Conservation (phyloP, 2,888 invertebrate species). For the Dasysyrphus albostriatus region DNA sequence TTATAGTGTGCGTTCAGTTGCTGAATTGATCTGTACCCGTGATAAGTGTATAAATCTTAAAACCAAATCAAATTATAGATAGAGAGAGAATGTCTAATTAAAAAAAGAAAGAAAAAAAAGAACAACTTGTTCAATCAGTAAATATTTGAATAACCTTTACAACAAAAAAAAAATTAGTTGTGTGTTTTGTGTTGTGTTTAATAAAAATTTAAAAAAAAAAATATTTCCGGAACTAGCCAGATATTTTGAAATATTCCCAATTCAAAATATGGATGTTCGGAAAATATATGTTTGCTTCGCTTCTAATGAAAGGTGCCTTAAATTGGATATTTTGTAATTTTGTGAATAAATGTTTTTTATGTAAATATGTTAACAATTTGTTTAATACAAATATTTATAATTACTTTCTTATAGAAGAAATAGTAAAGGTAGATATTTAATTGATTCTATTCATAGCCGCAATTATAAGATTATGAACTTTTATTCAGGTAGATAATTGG, state of each 20-base stretch:
- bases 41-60: slow-evolving; percentile 32
- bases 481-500: background rate
- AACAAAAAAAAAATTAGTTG: background rate
- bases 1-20: slow-evolving; percentile 72
- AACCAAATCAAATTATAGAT: background rate
- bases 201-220: slow-evolving; percentile 17
- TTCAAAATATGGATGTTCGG: slow-evolving; percentile 51
- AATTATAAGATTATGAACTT: background rate
- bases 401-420: background rate
- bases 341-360: background rate
- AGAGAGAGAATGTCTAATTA: slow-evolving; percentile 9
- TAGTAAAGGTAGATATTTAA: background rate
- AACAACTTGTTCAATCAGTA: slow-evolving; percentile 24
- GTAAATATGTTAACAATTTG: background rate
- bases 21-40: slow-evolving; percentile 50
- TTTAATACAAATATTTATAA: background rate
- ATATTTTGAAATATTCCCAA: slow-evolving; percentile 10
- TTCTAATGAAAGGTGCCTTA: slow-evolving; percentile 61
- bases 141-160: slow-evolving; percentile 20
- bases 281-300: slow-evolving; percentile 60
- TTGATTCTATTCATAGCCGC: background rate
- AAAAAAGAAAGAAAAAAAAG: too few relatives aligned
- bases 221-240: slow-evolving; percentile 8
- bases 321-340: slow-evolving; percentile 4
- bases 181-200: slow-evolving; percentile 17